phyloP scores from a whole-genome alignment of 1,140 invertebrate genomes.

The Hermetia illucens region DNA sequence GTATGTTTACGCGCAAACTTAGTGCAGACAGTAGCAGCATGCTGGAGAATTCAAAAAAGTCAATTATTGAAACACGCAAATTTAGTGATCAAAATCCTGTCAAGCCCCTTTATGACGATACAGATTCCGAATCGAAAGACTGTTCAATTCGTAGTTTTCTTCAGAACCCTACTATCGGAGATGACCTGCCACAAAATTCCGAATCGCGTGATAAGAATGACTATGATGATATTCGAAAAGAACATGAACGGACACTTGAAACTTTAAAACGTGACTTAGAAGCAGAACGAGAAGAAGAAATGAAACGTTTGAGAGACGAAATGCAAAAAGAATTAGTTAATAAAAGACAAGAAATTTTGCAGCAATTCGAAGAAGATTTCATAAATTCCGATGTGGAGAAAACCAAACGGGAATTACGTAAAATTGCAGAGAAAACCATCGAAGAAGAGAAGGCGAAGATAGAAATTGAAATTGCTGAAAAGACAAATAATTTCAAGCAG shows the following conservation, averaged over 20 bases:
- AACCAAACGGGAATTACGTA: too few species aligned
- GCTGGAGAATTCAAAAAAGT: too few species aligned
- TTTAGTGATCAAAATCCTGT: too few species aligned
- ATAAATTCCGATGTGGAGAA: too few species aligned
- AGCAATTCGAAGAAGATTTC: too few species aligned
- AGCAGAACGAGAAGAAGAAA: not conserved
- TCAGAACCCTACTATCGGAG: not conserved
- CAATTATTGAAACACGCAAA: too few species aligned
- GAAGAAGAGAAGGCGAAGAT: too few species aligned
- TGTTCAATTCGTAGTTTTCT: conserved; percentile 30
- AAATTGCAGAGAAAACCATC: too few species aligned
- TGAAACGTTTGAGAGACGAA: not conserved
- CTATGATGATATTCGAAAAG: not conserved
- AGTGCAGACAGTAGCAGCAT: too few species aligned
- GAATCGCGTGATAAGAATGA: not conserved
- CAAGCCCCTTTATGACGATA: conserved; percentile 22
- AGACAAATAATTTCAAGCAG: too few species aligned
- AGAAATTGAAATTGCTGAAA: too few species aligned
- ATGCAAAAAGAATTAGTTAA: not conserved
- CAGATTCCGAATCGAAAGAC: conserved; percentile 37
- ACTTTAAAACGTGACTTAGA: not conserved
- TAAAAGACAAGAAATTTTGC: not conserved
- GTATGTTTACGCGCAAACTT: too few species aligned
- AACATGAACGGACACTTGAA: not conserved
- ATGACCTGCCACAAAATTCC: not conserved